Evolutionary conservation across 2,113 vertebrate species (phyloP).

Genomic region (Podiceps cristatus): DNA sequence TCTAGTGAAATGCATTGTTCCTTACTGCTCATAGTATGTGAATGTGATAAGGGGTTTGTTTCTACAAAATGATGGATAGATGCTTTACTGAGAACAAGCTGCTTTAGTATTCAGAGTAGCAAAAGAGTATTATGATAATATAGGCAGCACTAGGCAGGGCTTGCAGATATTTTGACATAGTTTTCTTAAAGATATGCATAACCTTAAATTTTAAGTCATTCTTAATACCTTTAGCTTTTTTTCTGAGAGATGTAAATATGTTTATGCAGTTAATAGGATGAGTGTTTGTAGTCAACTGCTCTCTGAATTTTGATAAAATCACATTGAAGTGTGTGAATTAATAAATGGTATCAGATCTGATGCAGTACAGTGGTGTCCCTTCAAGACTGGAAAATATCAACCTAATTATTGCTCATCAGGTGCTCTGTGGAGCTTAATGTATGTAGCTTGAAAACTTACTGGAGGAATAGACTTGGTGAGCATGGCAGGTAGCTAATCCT

Average conservation of each 20-base stretch:
- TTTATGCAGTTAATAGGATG: neutral
- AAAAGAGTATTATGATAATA: neutral
- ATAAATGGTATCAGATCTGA: neutral
- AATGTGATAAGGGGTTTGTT: neutral
- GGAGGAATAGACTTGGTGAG: neutral
- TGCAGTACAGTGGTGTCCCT: neutral
- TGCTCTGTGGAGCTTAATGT: conserved; percentile 4
- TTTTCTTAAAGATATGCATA: neutral
- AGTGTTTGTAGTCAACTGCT: neutral
- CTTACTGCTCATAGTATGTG: neutral
- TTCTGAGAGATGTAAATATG: neutral
- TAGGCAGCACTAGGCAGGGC: conserved; percentile 25
- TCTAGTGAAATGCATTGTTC: conserved; percentile 41
- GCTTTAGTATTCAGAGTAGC: conserved; percentile 25
- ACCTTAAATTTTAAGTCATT: neutral
- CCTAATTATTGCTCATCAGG: conserved; percentile 15
- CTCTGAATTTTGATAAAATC: conserved; percentile 25
- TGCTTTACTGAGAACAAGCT: neutral
- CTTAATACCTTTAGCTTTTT: neutral
- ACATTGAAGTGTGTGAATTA: neutral
- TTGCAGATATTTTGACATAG: conserved; percentile 55
- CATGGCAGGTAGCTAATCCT: neutral
- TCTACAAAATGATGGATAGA: conserved; percentile 16
- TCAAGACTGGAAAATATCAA: neutral
- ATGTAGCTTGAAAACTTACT: conserved; percentile 3